These are phyloP conservation scores for Notothenia coriiceps DNA, from an alignment of 2,113 vertebrate genomes.

Conservation along the genomic window DNA sequence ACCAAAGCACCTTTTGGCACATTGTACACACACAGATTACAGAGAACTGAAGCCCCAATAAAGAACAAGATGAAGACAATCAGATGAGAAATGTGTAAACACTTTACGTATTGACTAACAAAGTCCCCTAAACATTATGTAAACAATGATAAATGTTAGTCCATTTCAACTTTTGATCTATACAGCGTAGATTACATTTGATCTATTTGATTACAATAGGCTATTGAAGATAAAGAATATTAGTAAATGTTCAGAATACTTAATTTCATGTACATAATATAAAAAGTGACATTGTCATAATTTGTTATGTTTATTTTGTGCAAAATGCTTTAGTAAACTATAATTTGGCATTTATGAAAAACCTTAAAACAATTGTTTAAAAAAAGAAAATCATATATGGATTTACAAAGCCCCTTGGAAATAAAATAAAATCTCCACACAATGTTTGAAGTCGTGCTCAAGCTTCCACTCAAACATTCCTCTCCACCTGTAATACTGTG, in stretches of 20 bases:
- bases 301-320: constrained; percentile 83
- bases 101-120: constrained; percentile 66
- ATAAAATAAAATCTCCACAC: constrained; percentile 33
- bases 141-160: constrained; percentile 85
- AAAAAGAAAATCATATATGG: constrained; percentile 49
- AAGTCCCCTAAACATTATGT: constrained; percentile 80
- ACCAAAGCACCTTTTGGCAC: constrained; percentile 45
- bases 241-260: constrained; percentile 85
- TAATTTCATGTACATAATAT: constrained; percentile 85
- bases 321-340: constrained; percentile 91
- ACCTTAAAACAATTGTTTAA: constrained; percentile 67
- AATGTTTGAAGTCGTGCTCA: constrained; percentile 44
- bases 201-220: constrained; percentile 83
- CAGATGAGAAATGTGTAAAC: constrained; percentile 81
- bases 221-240: constrained; percentile 80
- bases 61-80: constrained; percentile 54
- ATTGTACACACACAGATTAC: constrained; percentile 46
- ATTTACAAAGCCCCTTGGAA: constrained; percentile 52
- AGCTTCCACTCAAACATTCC: constrained; percentile 66
- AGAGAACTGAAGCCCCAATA: constrained; percentile 47
- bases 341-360: constrained; percentile 88
- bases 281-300: constrained; percentile 85
- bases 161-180: constrained; percentile 72
- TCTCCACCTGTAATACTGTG: constrained; percentile 83
- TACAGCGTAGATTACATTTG: constrained; percentile 84